Base-by-base conservation (phyloP, 2,113 vertebrate species). In the Mola mola region DNA sequence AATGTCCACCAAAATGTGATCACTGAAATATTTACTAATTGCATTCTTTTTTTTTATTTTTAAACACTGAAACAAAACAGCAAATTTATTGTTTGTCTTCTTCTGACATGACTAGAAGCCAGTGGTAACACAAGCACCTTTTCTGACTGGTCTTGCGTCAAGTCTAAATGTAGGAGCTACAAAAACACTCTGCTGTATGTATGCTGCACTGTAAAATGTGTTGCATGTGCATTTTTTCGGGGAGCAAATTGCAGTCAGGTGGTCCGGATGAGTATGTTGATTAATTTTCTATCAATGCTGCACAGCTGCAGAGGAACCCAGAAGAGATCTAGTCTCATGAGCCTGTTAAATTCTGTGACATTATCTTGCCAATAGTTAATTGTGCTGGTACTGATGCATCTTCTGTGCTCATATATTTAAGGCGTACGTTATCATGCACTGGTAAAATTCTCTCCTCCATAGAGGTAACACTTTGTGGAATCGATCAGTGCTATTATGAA, bases 361-460 rank as follows among this genome's bases (percentile, higher is more conserved):
- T 62, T 78, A 69, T 81, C 66, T 66, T 17, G 7, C 15, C 17
- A 10, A 12, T 60, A 47, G 60, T 77, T 77, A 66, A 73, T 74
- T 73, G 64, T 41, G 21, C 17, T 28, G 70, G 48, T 49, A 65
- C n/a, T 5, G 15, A 61, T 43, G 63, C 44, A 38, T 56, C 51
- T 40, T 72, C 42, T 44, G 48, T 43, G 20, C 43, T 77, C 22
- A 33, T 59, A 69, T 55, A 63, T 46, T 62, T 41, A 41, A 56
- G 13, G 48, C 60, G 56, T 43, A 40, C 66, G 78, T 65, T n/a
- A 78, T 75, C 72, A 82, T 21, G 5, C 42, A 21, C 4, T 50
- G 53, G 74, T 74, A 75, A 29, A 59, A 70, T 76, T 47, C 51
- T 41, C 65, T 41, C 40, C 41, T 59, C 65, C 36, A 36, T 13